Percentiles rank a stretch among this genome's conserved stretches.
These are phyloP conservation scores for Spinus pinus DNA, from an alignment of 2,797 vertebrate species.

Conservation along the genomic window DNA sequence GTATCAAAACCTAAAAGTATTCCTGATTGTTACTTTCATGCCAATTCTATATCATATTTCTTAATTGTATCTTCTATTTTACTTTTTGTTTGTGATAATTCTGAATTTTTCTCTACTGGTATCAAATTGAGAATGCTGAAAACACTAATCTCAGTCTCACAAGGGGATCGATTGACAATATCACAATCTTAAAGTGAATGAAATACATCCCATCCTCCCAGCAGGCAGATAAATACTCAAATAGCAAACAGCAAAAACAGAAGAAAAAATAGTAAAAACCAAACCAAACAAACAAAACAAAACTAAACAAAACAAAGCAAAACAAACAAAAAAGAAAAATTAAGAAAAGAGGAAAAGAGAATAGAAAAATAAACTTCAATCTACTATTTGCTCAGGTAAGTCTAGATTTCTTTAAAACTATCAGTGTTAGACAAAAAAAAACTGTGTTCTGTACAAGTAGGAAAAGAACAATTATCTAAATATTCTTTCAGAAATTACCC, in stretches of 20 bases:
- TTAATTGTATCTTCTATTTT: neutral
- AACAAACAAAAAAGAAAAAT: no score
- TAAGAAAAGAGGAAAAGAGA: neutral
- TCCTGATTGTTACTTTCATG: conserved; percentile 1
- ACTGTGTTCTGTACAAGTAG: neutral
- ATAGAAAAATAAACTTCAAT: neutral
- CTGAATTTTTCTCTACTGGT: neutral
- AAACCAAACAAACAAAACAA: neutral
- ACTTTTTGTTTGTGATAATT: conserved; percentile 46
- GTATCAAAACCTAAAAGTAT: conserved; percentile 21
- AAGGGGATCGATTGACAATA: conserved; percentile 15
- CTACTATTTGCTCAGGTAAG: neutral
- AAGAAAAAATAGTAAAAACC: neutral
- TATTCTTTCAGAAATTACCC: neutral
- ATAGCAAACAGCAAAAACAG: neutral
- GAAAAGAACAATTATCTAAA: neutral
- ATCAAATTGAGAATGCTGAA: conserved; percentile 27
- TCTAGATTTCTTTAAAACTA: neutral
- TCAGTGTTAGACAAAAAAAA: neutral
- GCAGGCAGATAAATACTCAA: neutral
- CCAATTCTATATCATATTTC: conserved; percentile 28
- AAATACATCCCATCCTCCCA: neutral
- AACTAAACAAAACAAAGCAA: neutral
- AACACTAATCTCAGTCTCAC: conserved; percentile 53
- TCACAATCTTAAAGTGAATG: neutral